Percentiles rank a stretch among this genome's conserved stretches.
Evolutionary conservation across 2,888 invertebrate species (phyloP).

Genomic region (Amphimallon solstitiale): DNA sequence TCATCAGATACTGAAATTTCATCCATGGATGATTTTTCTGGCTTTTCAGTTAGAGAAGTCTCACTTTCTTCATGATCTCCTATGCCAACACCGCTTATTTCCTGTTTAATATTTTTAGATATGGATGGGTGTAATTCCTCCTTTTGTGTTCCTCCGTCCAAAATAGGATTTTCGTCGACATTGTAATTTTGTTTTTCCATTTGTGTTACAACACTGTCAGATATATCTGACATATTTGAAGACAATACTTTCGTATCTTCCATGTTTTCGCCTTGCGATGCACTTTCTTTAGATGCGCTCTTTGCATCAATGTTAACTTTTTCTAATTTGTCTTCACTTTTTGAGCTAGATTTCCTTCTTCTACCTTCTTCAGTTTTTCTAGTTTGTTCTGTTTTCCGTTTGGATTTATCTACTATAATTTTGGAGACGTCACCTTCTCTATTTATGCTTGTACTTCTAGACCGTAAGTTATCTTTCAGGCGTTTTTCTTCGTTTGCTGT

Average conservation of each 20-base stretch:
- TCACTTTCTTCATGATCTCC: background rate
- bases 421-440: constrained; percentile 8
- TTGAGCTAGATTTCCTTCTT: too few relatives aligned
- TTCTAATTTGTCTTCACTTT: too few relatives aligned
- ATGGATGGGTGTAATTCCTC: background rate
- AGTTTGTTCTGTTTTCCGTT: constrained; percentile 27
- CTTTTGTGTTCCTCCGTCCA: constrained; percentile 22
- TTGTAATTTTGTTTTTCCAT: constrained; percentile 19
- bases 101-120: background rate
- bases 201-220: constrained; percentile 20
- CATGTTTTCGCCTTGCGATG: too few relatives aligned
- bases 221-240: background rate
- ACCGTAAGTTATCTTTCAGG: background rate
- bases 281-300: too few relatives aligned
- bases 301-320: too few relatives aligned
- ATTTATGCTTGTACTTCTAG: constrained; percentile 10
- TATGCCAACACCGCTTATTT: background rate
- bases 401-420: constrained; percentile 27
- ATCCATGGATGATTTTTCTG: constrained; percentile 17
- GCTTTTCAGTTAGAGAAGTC: background rate
- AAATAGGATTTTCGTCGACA: constrained; percentile 21
- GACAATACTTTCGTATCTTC: background rate
- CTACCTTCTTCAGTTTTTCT: constrained; percentile 23
- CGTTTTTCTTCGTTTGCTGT: constrained; percentile 8
- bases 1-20: background rate